A percentile compares a stretch with the other conserved stretches of the same genome.
phyloP scores from a whole-genome alignment of 2,888 invertebrate species.

The Diadegma fenestrale region DNA sequence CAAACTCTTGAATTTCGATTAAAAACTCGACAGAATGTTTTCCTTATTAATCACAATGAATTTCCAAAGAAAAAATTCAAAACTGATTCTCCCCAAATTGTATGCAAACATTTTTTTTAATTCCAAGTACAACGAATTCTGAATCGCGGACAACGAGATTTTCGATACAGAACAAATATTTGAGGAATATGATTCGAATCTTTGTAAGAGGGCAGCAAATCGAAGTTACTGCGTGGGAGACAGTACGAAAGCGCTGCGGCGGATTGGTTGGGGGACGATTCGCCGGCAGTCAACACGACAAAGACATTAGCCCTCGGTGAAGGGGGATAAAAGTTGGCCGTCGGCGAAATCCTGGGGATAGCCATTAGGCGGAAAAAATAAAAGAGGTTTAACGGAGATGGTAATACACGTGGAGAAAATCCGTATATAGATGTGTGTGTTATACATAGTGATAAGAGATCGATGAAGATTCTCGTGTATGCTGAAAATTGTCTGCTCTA shows the following conservation, averaged over 20 bases:
- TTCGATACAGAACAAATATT: background rate
- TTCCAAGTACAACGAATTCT: too few species aligned
- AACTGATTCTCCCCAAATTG: background rate
- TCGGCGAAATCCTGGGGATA: conserved; percentile 44
- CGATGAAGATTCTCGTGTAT: conserved; percentile 47
- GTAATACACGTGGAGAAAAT: conserved; percentile 16
- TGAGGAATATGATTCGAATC: conserved; percentile 32
- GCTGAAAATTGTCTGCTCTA: conserved; percentile 77
- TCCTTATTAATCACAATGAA: background rate
- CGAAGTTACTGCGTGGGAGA: conserved; percentile 16
- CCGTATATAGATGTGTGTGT: conserved; percentile 23
- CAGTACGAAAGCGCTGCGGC: conserved; percentile 43
- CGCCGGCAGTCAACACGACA: conserved; percentile 84
- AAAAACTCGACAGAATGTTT: background rate
- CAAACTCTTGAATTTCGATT: background rate
- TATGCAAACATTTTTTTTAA: too few species aligned
- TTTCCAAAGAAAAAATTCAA: background rate
- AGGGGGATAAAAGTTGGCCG: conserved; percentile 51
- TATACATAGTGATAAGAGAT: background rate
- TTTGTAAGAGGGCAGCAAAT: background rate
- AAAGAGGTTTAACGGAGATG: conserved; percentile 25
- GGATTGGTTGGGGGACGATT: conserved; percentile 79
- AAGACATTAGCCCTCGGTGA: conserved; percentile 80
- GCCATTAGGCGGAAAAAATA: conserved; percentile 62
- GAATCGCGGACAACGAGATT: background rate